Base-by-base conservation (phyloP, 2,888 invertebrate species). In the Scaptomyza parva region DNA sequence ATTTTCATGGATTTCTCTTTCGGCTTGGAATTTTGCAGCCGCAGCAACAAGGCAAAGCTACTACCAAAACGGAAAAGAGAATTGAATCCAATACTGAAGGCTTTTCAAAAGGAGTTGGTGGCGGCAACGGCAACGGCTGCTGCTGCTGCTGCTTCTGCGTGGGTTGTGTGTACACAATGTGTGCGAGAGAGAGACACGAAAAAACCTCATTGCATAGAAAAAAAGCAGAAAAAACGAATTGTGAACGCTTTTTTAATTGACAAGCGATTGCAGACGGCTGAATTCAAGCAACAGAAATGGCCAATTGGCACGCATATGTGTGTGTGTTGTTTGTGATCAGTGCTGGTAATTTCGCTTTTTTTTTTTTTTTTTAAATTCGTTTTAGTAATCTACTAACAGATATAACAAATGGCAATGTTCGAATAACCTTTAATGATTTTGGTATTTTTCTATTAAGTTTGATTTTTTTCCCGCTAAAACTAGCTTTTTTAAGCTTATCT, bases 1-100 rank as follows among this genome's bases (percentile, higher is more conserved):
- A 37, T 37, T 17, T 68, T 78, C 66, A 20, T 66, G 74, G 77
- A 66, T 80, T 79, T 79, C 78, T 77, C 78, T 78, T 84, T 81
- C 63, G 71, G 33, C 74, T 59, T 66, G 74, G 58, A 70, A 51
- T 75, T 74, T 70, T 72, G 66, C 72, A 69, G 74, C 30, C 74
- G 54, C 65, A 61, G 54, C 63, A 66, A 35, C 61, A 71, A 63
- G 55, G 70, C 52, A 59, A 70, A 63, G 48, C 33, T 2, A 28
- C 50, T n/a, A 24, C 51, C 24, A 64, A 70, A 68, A 76, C 52
- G 63, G 57, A 83, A 79, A 80, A 77, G 69, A 80, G 69, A 84
- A 81, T 73, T 76, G 68, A 77, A 75, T 57, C 57, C n/a, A 74
- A 50, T n/a, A 43, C 44, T 52, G 44, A 63, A 60, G 53, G 41